Conservation (phyloP, 1,140 invertebrate species). For the Hirudo medicinalis region DNA sequence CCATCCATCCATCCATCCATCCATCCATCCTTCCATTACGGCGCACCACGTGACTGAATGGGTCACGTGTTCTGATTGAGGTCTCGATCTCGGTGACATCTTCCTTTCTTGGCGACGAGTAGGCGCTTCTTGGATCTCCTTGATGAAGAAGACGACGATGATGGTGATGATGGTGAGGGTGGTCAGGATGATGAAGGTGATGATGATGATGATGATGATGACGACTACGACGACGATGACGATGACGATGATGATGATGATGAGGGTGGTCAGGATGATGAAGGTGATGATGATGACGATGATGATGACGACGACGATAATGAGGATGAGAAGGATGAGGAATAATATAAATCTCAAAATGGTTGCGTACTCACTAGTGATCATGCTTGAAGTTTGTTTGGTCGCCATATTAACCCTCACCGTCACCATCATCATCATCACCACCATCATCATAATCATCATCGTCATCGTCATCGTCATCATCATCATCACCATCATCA, state of each 20-base stretch:
- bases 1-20: too few species aligned
- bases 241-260: neutral
- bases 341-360: neutral
- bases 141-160: conserved; percentile 3
- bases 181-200: neutral
- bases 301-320: too few species aligned
- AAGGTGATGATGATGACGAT: neutral
- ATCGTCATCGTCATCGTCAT: neutral
- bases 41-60: too few species aligned
- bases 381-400: too few species aligned
- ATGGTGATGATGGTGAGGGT: neutral
- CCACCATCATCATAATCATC: neutral
- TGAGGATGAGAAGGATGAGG: neutral
- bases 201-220: conserved; percentile 8
- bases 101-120: too few species aligned
- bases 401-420: neutral
- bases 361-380: too few species aligned
- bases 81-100: too few species aligned
- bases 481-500: conserved; percentile 5
- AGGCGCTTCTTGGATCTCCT: too few species aligned
- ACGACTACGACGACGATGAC: neutral
- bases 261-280: neutral
- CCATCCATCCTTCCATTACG: too few species aligned
- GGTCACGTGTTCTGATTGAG: too few species aligned
- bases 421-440: neutral